These are phyloP conservation scores for Sebastes miniatus DNA, from an alignment of 2,797 vertebrate species.

Conservation along the genomic window DNA sequence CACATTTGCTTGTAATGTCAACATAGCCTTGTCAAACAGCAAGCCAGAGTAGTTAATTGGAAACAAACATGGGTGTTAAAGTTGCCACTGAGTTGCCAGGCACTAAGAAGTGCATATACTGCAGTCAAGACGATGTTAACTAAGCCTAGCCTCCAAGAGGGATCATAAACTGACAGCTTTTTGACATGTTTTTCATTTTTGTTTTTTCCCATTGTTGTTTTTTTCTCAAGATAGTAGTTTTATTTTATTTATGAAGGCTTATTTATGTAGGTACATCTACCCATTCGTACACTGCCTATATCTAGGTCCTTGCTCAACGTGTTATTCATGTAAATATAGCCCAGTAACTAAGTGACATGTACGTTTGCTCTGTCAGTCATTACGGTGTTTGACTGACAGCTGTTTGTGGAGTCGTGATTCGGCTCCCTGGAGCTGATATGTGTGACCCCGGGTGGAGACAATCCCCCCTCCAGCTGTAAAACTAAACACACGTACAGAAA, in stretches of 20 bases:
- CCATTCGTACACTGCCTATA: neutral
- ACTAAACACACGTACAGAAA: conserved; percentile 25
- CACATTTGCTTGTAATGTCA: neutral
- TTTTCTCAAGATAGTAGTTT: neutral
- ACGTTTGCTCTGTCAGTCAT: conserved; percentile 48
- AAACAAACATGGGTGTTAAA: conserved; percentile 8
- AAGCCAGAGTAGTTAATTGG: no score
- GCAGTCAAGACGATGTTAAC: neutral
- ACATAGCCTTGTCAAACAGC: no score
- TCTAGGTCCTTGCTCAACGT: neutral
- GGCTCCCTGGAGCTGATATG: conserved; percentile 3
- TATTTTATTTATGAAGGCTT: neutral
- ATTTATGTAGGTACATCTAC: neutral
- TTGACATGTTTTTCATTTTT: conserved; percentile 26
- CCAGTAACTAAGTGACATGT: conserved; percentile 16
- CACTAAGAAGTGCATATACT: conserved; percentile 29
- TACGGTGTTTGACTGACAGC: conserved; percentile 46
- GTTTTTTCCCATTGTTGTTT: neutral
- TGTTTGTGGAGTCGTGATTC: conserved; percentile 41
- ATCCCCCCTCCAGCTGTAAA: conserved; percentile 29
- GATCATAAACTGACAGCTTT: conserved; percentile 1
- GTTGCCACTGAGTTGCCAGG: conserved; percentile 13
- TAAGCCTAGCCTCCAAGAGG: neutral
- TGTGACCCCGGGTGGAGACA: conserved; percentile 29
- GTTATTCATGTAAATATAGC: conserved; percentile 50